These are phyloP conservation scores for Micrastur ruficollis DNA, from an alignment of 2,797 vertebrate species.

Conservation along the genomic window DNA sequence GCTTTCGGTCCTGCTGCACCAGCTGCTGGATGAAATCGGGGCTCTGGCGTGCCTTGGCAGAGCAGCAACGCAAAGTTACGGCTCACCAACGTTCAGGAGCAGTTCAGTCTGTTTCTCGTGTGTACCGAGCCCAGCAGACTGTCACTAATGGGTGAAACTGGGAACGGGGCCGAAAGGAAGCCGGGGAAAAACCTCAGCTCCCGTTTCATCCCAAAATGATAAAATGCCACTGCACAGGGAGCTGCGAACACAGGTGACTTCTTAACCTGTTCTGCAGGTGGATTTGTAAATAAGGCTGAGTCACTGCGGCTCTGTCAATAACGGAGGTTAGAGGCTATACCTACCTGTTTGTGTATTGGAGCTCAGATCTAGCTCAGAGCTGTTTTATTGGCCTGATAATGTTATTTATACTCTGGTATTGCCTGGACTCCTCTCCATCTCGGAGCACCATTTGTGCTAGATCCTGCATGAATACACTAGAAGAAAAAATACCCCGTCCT, in stretches of 20 bases:
- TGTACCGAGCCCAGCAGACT: not conserved
- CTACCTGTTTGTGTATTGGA: not conserved
- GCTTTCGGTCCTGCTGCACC: not conserved
- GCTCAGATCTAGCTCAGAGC: not conserved
- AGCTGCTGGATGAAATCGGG: not conserved
- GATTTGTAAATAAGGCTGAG: not conserved
- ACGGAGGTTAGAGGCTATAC: not conserved
- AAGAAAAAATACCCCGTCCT: not conserved
- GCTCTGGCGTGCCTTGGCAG: not conserved
- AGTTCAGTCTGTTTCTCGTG: fast-evolving
- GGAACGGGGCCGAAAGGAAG: not conserved
- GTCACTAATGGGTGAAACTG: not conserved
- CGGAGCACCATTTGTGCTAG: not conserved
- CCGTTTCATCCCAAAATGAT: not conserved
- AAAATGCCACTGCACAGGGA: not conserved
- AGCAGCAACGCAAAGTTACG: not conserved
- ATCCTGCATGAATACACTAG: not conserved
- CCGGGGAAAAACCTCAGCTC: not conserved
- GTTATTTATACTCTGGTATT: not conserved
- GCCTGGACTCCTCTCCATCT: not conserved
- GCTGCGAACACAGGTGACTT: not conserved
- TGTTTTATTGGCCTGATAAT: not conserved
- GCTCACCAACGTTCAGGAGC: fast-evolving
- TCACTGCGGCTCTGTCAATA: not conserved
- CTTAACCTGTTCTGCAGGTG: not conserved